These are phyloP conservation scores for Epizoanthus scotinus DNA, from an alignment of 92 coral and sea anemone genomes.

Conservation along the genomic window DNA sequence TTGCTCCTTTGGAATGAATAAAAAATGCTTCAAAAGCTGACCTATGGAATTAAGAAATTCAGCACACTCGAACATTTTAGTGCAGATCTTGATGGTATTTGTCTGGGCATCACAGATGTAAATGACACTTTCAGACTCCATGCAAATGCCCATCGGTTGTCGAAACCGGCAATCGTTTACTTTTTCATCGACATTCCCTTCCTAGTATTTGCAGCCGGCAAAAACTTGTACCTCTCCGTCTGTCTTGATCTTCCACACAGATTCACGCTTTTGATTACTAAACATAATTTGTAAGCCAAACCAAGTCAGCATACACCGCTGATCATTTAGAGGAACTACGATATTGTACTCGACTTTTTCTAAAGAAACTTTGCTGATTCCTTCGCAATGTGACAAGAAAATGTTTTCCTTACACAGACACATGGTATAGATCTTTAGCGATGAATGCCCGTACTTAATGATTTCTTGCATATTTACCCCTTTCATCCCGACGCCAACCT, in stretches of 20 bases:
- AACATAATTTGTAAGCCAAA: conserved; percentile 54
- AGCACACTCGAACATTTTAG: conserved; percentile 23
- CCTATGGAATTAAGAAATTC: conserved; percentile 34
- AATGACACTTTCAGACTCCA: conserved; percentile 37
- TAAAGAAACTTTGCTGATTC: conserved; percentile 37
- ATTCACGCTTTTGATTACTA: conserved; percentile 50
- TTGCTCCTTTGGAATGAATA: conserved; percentile 60
- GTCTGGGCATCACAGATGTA: conserved; percentile 55
- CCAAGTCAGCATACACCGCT: conserved; percentile 48
- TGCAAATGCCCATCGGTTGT: conserved; percentile 37
- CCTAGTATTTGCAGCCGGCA: conserved; percentile 19
- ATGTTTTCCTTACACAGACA: conserved; percentile 35
- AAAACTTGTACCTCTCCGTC: conserved; percentile 44
- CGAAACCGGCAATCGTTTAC: conserved; percentile 25
- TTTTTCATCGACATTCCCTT: conserved; percentile 24
- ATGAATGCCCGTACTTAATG: conserved; percentile 30
- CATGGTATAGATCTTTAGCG: conserved; percentile 60
- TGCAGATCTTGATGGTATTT: conserved; percentile 52
- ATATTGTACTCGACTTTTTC: conserved; percentile 41
- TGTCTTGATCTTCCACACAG: conserved; percentile 34
- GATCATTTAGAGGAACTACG: conserved; percentile 46
- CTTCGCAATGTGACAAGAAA: conserved; percentile 46
- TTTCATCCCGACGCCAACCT: conserved; percentile 50
- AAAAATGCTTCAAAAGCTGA: conserved; percentile 61
- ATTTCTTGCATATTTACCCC: conserved; percentile 15